phyloP scores from a whole-genome alignment of 2,888 invertebrate genomes.

The Noctua janthina region DNA sequence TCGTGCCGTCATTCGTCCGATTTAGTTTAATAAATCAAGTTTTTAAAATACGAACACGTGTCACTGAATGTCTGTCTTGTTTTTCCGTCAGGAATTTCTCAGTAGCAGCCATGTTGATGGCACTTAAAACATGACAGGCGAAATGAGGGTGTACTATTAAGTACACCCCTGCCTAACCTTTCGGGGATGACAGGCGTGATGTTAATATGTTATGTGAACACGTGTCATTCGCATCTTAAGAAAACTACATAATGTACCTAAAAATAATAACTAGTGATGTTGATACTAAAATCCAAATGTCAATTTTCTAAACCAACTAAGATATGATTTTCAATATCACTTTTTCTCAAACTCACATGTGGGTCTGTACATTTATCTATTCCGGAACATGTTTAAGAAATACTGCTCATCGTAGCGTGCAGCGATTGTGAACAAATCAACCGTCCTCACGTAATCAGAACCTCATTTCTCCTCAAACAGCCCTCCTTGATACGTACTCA shows the following conservation, averaged over 20 bases:
- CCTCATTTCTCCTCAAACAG: slow-evolving; percentile 85
- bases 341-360: neutral
- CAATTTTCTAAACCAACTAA: neutral
- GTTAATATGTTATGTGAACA: neutral
- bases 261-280: neutral
- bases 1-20: neutral
- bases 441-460: slow-evolving; percentile 81
- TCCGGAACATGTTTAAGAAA: slow-evolving; percentile 64
- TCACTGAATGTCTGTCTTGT: too few relatives aligned
- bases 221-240: neutral
- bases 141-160: neutral
- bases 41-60: neutral
- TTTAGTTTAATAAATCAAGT: neutral
- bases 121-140: too few relatives aligned
- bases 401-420: slow-evolving; percentile 72
- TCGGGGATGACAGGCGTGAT: neutral
- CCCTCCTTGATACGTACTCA: slow-evolving; percentile 65
- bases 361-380: slow-evolving; percentile 25
- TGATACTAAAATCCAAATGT: neutral
- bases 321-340: too few relatives aligned
- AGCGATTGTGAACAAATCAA: slow-evolving; percentile 82
- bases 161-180: neutral
- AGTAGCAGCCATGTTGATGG: neutral
- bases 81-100: neutral
- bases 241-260: neutral